Evolutionary conservation across 2,888 invertebrate genomes (phyloP).

Genomic region (Cephalotes varians): DNA sequence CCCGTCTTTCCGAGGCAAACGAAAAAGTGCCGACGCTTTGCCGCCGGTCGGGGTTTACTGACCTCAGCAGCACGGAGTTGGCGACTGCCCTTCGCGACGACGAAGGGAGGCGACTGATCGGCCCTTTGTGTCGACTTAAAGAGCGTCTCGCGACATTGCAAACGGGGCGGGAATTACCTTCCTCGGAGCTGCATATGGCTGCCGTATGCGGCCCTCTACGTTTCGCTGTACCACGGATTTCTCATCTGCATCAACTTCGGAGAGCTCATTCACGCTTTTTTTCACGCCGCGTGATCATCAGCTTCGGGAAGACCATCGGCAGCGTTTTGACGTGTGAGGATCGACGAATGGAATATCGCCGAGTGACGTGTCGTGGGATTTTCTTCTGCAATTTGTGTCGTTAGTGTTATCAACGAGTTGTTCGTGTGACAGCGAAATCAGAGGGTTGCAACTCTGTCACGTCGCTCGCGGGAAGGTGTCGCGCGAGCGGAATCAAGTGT

Average conservation of each 20-base stretch:
- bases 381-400: neutral
- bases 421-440: neutral
- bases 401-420: neutral
- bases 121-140: constrained; percentile 37
- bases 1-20: neutral
- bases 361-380: constrained; percentile 18
- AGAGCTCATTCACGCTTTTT: too few species aligned
- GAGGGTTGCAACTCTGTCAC: neutral
- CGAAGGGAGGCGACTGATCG: constrained; percentile 23
- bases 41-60: constrained; percentile 36
- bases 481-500: neutral
- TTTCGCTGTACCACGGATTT: constrained; percentile 38
- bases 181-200: constrained; percentile 11
- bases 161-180: constrained; percentile 14
- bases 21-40: neutral
- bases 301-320: neutral
- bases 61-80: constrained; percentile 23
- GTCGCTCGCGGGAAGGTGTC: neutral
- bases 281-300: too few species aligned
- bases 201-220: constrained; percentile 25
- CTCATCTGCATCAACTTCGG: neutral
- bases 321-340: neutral
- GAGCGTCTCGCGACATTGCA: constrained; percentile 26
- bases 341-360: neutral
- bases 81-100: constrained; percentile 31